Conservation (phyloP, 1,140 invertebrate genomes). For the Gonioctena quinquepunctata region DNA sequence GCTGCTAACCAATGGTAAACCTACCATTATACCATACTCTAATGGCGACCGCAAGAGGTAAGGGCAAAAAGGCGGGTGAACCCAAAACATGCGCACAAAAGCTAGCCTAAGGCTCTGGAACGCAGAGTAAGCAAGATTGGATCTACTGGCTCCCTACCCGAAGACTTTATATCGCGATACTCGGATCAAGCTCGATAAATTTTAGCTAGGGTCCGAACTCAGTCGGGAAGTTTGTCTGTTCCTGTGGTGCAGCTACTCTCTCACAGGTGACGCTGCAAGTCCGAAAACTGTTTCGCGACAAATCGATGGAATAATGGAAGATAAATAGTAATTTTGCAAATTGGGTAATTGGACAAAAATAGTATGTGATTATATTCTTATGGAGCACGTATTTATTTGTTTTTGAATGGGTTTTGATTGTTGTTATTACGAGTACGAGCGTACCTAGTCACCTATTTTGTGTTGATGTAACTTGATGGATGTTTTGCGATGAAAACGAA, state of each 20-base stretch:
- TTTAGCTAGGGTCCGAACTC: neutral
- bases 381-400: conserved; percentile 13
- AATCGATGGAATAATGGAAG: conserved; percentile 7
- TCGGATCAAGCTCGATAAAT: no score
- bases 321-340: conserved; percentile 11
- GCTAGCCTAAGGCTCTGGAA: neutral
- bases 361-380: conserved; percentile 13
- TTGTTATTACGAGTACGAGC: neutral
- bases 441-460: neutral
- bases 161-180: no score
- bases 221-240: neutral
- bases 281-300: neutral
- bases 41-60: conserved; percentile 16
- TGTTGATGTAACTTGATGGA: neutral
- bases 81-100: neutral
- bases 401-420: neutral
- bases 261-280: neutral
- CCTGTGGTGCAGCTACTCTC: neutral
- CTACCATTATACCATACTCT: conserved; percentile 19
- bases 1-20: conserved; percentile 18
- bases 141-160: no score
- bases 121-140: no score
- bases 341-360: conserved; percentile 13
- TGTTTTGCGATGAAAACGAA: neutral
- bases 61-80: conserved; percentile 20